phyloP scores from a whole-genome alignment of 1,140 invertebrate genomes.

The Nylanderia fulva region DNA sequence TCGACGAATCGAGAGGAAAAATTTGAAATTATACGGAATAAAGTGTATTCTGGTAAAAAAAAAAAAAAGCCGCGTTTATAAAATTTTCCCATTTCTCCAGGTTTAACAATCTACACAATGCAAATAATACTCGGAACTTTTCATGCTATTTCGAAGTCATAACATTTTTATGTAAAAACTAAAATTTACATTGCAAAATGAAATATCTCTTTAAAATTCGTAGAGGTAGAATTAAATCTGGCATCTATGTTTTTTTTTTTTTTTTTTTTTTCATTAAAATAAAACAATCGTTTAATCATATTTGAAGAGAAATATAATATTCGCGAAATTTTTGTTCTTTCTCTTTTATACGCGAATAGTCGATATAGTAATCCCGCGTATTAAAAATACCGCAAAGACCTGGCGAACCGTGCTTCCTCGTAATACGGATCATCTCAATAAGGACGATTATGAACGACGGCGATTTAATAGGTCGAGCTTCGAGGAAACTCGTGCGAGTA shows the following conservation, averaged over 20 bases:
- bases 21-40: constrained; percentile 27
- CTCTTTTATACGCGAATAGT: not conserved
- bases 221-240: not conserved
- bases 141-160: constrained; percentile 9
- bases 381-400: not conserved
- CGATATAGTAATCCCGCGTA: not conserved
- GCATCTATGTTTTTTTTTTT: no score
- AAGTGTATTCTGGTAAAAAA: not conserved
- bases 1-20: constrained; percentile 6
- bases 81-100: constrained; percentile 7
- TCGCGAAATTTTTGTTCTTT: not conserved
- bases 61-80: not conserved
- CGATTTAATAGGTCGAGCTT: not conserved
- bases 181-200: constrained; percentile 11
- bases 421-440: not conserved
- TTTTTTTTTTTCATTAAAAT: not conserved
- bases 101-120: constrained; percentile 27
- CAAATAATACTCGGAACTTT: constrained; percentile 5
- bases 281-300: not conserved
- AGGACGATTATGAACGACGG: constrained; percentile 31
- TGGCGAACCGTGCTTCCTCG: not conserved
- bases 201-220: constrained; percentile 7
- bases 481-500: constrained; percentile 40
- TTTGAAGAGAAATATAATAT: not conserved
- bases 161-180: constrained; percentile 15